Base-by-base conservation (phyloP, 2,113 vertebrate species). In the Carassius carassius region DNA sequence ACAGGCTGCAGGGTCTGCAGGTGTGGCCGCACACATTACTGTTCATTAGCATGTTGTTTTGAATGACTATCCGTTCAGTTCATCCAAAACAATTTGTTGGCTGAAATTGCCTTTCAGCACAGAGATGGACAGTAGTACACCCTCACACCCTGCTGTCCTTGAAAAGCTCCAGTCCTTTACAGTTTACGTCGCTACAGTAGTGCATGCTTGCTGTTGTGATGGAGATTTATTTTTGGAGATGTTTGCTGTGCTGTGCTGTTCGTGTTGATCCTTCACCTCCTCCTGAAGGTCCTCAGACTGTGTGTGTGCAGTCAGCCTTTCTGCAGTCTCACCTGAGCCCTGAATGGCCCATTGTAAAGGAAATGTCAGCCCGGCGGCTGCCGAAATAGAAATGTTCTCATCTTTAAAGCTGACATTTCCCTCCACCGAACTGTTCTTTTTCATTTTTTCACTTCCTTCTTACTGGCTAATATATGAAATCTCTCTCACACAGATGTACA, bases 351-450 rank as follows among this genome's bases (percentile, higher is more conserved):
- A 92, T 94, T 94, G 94, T 94, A 91, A 90, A 93, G 90, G 90
- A 94, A 94, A 94, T 92, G 94, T 92, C 94, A 94, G 89, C 84
- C 87, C 78, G 84, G 89, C 90, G 63, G 91, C 86, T 86, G 90
- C 84, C 88, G 90, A 92, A 92, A 93, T 91, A 90, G 89, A 93
- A 92, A 93, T 87, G 90, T 92, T 92, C 91, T 90, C 88, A 86
- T 94, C 87, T 92, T 93, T 91, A 89, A 90, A 89, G 89, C 91
- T 94, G 93, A 94, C 92, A 93, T 94, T 94, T 94, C 90, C 92
- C 90, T 85, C 88, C 16, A 63, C 90, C 90, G 89, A 81, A 63
- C 85, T 86, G 78, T 92, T 90, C 89, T 69, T 16, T 77, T 69
- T 77, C 37, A 32, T 35, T 85, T 35, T 85, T 32, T 32, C 17